Conservation (phyloP, 2,888 invertebrate species). For the Anoncus sp. region DNA sequence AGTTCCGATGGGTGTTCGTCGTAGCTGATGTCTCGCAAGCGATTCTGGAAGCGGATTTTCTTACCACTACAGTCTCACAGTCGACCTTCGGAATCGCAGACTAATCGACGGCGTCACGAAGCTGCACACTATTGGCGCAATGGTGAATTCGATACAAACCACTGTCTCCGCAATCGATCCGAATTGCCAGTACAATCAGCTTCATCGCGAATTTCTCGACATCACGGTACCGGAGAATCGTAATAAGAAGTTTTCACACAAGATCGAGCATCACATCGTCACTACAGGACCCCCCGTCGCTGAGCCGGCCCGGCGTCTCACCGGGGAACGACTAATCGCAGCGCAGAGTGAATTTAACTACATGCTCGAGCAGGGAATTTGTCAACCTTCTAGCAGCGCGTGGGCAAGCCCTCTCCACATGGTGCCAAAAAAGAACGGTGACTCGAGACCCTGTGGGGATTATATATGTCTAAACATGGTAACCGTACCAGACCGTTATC, state of each 20-base stretch:
- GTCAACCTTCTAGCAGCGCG: slow-evolving; percentile 11
- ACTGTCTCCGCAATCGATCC: too few relatives aligned
- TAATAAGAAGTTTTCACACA: slow-evolving; percentile 17
- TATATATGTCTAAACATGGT: slow-evolving; percentile 21
- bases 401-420: slow-evolving; percentile 43
- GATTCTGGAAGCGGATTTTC: slow-evolving; percentile 34
- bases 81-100: slow-evolving; percentile 23
- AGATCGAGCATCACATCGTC: slow-evolving; percentile 44
- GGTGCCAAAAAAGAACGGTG: slow-evolving; percentile 24
- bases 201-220: too few relatives aligned
- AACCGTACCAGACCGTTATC: not conserved
- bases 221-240: not conserved
- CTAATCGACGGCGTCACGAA: not conserved
- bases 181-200: too few relatives aligned
- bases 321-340: slow-evolving; percentile 6
- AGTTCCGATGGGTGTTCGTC: slow-evolving; percentile 43
- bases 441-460: slow-evolving; percentile 41
- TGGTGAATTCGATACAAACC: too few relatives aligned
- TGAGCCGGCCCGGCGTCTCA: slow-evolving; percentile 24
- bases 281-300: slow-evolving; percentile 20
- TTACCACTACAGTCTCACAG: slow-evolving; percentile 9
- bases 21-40: slow-evolving; percentile 37
- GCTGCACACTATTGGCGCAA: too few relatives aligned
- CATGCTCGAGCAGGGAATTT: slow-evolving; percentile 27
- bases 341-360: slow-evolving; percentile 18